Conservation (phyloP, 2,888 invertebrate species). For the Fissipunctia ypsillon region DNA sequence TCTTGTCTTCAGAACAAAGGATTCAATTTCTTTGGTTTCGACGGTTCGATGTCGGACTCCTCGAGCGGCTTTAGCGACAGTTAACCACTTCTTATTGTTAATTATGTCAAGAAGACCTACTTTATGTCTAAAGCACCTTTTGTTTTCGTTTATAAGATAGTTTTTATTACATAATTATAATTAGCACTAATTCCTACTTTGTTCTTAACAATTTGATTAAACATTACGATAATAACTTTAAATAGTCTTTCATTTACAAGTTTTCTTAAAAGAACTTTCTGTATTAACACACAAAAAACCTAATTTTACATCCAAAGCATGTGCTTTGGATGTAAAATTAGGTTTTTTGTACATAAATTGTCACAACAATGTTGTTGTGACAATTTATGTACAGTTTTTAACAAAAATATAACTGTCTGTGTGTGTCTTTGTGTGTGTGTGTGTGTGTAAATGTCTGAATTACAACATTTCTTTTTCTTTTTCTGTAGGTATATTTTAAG, state of each 20-base stretch:
- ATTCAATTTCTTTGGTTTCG: constrained; percentile 12
- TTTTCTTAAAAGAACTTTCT: neutral
- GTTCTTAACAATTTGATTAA: constrained; percentile 39
- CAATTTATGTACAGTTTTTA: neutral
- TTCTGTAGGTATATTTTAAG: neutral
- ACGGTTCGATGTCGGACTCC: constrained; percentile 23
- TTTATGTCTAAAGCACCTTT: constrained; percentile 13
- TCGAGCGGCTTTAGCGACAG: constrained; percentile 22
- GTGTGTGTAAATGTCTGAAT: neutral
- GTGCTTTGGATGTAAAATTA: too few species aligned
- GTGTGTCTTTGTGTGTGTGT: too few species aligned
- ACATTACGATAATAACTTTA: constrained; percentile 7
- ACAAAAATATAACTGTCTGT: neutral
- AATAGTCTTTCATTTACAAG: constrained; percentile 30
- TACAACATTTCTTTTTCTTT: neutral
- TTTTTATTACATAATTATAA: constrained; percentile 11
- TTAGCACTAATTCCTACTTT: constrained; percentile 2
- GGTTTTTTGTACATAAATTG: too few species aligned
- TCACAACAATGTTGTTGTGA: too few species aligned
- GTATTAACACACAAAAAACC: neutral
- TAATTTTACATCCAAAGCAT: neutral
- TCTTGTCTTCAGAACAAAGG: constrained; percentile 48
- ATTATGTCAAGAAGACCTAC: constrained; percentile 8
- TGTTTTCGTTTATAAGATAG: constrained; percentile 33
- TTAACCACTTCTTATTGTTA: constrained; percentile 10